These are phyloP conservation scores for Cecropterus lyciades DNA, from an alignment of 1,140 invertebrate species.

Conservation along the genomic window DNA sequence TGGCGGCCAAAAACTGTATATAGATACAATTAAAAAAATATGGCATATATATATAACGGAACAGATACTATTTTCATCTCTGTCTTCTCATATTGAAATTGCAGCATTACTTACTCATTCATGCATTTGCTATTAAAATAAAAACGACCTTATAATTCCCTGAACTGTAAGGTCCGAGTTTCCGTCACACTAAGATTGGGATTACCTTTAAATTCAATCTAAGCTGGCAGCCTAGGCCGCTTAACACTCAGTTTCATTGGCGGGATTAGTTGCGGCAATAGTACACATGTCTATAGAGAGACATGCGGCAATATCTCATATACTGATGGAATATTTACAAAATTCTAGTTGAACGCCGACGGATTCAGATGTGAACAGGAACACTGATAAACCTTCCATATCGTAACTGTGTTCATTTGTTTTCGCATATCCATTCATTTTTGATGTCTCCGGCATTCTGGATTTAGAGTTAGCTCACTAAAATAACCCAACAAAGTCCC, in stretches of 20 bases:
- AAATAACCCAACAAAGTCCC: slow-evolving; percentile 77
- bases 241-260: slow-evolving; percentile 43
- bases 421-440: slow-evolving; percentile 90
- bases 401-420: slow-evolving; percentile 91
- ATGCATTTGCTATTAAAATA: too few species aligned
- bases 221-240: slow-evolving; percentile 19
- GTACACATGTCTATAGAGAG: slow-evolving; percentile 53
- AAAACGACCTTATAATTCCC: too few species aligned
- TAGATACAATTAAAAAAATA: too few species aligned
- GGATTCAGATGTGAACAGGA: slow-evolving; percentile 99
- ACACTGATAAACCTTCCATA: slow-evolving; percentile 93
- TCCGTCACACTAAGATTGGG: too few species aligned
- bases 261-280: slow-evolving; percentile 49
- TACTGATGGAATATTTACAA: slow-evolving; percentile 79
- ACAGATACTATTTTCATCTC: too few species aligned
- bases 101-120: too few species aligned
- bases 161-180: too few species aligned
- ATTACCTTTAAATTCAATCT: too few species aligned
- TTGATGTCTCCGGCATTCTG: slow-evolving; percentile 89
- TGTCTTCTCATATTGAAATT: too few species aligned
- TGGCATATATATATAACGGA: too few species aligned
- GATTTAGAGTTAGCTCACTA: slow-evolving; percentile 83
- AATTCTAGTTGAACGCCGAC: slow-evolving; percentile 89
- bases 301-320: slow-evolving; percentile 53
- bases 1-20: not conserved